These are phyloP conservation scores for Porites lutea DNA, from an alignment of 64 coral and sea anemone species.

Conservation along the genomic window DNA sequence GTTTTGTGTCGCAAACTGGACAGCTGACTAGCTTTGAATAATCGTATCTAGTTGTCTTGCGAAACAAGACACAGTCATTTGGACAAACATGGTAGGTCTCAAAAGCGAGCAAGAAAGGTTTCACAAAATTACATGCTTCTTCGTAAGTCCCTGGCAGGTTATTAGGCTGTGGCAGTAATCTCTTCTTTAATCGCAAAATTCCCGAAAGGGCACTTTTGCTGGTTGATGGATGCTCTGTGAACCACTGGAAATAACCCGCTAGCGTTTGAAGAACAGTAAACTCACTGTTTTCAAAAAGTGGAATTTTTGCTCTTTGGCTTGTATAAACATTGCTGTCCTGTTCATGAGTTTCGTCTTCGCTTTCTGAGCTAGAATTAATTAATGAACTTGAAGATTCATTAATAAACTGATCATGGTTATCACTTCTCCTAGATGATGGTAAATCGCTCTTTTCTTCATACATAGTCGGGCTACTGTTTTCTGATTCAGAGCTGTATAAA, in stretches of 20 bases:
- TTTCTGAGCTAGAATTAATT: constrained; percentile 18
- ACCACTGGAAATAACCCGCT: constrained; percentile 37
- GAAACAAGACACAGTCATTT: constrained; percentile 48
- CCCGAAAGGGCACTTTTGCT: constrained; percentile 27
- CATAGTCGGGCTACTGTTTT: constrained; percentile 1
- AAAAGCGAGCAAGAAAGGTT: constrained; percentile 20
- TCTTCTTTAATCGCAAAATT: constrained; percentile 14
- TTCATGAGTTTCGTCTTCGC: not conserved
- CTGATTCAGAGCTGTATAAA: constrained; percentile 3
- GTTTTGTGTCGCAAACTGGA: constrained; percentile 2
- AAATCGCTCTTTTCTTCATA: not conserved
- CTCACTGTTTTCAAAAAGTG: constrained; percentile 16
- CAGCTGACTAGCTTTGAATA: constrained; percentile 9
- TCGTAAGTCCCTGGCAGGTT: constrained; percentile 23
- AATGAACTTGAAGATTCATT: constrained; percentile 10
- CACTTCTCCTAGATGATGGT: not conserved
- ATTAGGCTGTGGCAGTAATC: constrained; percentile 3
- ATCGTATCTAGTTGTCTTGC: constrained; percentile 22
- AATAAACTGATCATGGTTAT: constrained; percentile 7
- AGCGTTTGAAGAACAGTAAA: constrained; percentile 33
- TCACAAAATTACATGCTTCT: constrained; percentile 19
- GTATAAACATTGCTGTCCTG: too few relatives aligned
- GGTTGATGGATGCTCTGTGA: constrained; percentile 1
- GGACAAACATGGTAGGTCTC: constrained; percentile 37
- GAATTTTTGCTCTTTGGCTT: not conserved